Percentiles rank a stretch among this genome's conserved stretches.
Conservation (phyloP, 2,888 invertebrate genomes). For the Lycaena phlaeas region DNA sequence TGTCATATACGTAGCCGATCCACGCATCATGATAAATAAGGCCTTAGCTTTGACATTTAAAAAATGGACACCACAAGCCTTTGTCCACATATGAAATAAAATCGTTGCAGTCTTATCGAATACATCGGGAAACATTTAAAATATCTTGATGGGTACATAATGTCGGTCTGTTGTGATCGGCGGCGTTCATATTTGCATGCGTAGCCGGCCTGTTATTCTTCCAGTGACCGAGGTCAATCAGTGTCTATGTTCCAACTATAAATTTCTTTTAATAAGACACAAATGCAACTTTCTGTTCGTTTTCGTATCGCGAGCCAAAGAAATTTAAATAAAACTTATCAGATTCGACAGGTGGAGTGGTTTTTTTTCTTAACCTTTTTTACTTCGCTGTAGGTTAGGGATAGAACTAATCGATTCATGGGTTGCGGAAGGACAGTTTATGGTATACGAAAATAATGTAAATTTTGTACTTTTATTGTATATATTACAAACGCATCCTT, state of each 20-base stretch:
- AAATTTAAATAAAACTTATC: conserved; percentile 73
- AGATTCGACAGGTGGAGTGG: conserved; percentile 69
- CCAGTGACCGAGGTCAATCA: conserved; percentile 68
- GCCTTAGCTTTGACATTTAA: no score
- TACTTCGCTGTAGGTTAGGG: conserved; percentile 68
- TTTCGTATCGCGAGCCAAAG: conserved; percentile 61
- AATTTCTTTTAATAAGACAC: conserved; percentile 74
- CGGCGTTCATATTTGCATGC: conserved; percentile 42
- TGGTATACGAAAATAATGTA: conserved; percentile 5
- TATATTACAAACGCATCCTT: no score
- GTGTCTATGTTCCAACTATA: conserved; percentile 65
- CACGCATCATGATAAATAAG: no score
- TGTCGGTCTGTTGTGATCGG: conserved; percentile 8
- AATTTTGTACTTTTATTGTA: no score
- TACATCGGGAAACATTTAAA: conserved; percentile 1
- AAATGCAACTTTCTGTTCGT: conserved; percentile 61
- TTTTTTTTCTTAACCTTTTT: conserved; percentile 48
- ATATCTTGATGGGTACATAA: conserved; percentile 7
- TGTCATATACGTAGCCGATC: no score
- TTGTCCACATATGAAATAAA: no score
- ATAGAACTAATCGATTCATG: conserved; percentile 63
- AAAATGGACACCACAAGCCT: no score
- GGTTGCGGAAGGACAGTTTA: conserved; percentile 37
- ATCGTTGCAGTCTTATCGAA: conserved; percentile 1
- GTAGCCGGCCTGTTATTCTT: conserved; percentile 51